These are phyloP conservation scores for Merodon equestris DNA, from an alignment of 2,888 invertebrate species.

Conservation along the genomic window DNA sequence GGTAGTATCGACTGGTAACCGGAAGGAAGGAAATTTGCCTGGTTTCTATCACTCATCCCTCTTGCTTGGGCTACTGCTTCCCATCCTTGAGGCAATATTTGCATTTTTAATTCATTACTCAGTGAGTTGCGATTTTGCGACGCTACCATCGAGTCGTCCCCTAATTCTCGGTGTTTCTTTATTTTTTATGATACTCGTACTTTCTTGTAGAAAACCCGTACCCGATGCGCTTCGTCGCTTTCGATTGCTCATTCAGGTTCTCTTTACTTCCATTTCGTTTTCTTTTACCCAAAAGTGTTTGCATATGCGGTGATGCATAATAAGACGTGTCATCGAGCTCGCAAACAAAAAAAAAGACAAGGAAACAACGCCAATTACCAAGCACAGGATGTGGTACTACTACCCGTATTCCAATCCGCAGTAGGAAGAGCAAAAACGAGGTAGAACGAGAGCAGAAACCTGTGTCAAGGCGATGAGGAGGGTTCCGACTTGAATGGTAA, in stretches of 20 bases:
- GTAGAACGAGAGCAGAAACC: slow-evolving; percentile 47
- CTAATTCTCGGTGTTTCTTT: slow-evolving; percentile 14
- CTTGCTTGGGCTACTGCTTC: slow-evolving; percentile 5
- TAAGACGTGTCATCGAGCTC: slow-evolving; percentile 46
- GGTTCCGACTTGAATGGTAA: slow-evolving; percentile 14
- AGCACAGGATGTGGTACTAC: slow-evolving; percentile 29
- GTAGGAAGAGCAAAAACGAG: not conserved
- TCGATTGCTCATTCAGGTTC: slow-evolving; percentile 43
- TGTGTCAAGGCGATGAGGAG: slow-evolving; percentile 53
- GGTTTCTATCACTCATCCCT: slow-evolving; percentile 54
- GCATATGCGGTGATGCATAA: slow-evolving; percentile 55
- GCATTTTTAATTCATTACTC: slow-evolving; percentile 54
- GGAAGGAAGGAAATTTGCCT: slow-evolving; percentile 66
- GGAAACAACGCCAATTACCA: too few species aligned
- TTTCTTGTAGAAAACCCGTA: slow-evolving; percentile 36
- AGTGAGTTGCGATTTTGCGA: slow-evolving; percentile 31
- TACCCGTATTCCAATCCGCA: slow-evolving; percentile 1
- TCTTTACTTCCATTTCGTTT: slow-evolving; percentile 23
- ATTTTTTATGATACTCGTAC: not conserved
- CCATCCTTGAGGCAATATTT: slow-evolving; percentile 32
- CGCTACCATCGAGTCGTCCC: not conserved
- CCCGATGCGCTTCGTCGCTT: slow-evolving; percentile 57
- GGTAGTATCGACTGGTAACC: slow-evolving; percentile 31
- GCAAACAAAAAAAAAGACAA: not conserved
- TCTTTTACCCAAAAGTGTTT: slow-evolving; percentile 37